Evolutionary conservation across 2,797 vertebrate genomes (phyloP).

Genomic region (Takifugu rubripes): DNA sequence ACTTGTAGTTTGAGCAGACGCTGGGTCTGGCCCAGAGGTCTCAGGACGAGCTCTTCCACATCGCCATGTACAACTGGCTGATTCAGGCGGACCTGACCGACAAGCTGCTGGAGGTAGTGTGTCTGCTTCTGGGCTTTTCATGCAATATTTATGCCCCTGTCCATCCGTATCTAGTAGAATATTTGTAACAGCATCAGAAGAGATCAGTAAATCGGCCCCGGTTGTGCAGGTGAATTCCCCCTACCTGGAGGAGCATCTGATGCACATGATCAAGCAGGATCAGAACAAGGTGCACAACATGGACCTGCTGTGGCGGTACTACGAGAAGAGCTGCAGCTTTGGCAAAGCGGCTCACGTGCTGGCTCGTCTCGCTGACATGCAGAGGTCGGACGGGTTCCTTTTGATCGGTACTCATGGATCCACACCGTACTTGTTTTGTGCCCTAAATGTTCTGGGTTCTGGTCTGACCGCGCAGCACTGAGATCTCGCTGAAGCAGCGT

Average conservation of each 20-base stretch:
- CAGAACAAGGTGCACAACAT: slow-evolving; percentile 96
- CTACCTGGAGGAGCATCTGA: slow-evolving; percentile 92
- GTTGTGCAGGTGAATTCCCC: slow-evolving; percentile 86
- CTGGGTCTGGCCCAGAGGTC: slow-evolving; percentile 90
- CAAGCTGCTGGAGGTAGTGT: slow-evolving; percentile 90
- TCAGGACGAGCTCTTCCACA: slow-evolving; percentile 95
- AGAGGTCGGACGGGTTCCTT: slow-evolving; percentile 76
- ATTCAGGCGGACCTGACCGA: slow-evolving; percentile 93
- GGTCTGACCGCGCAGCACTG: slow-evolving; percentile 77
- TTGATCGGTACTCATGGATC: no score
- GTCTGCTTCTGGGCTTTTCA: background rate
- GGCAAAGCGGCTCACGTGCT: slow-evolving; percentile 91
- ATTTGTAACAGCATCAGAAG: no score
- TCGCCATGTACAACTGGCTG: slow-evolving; percentile 96
- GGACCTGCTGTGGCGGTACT: slow-evolving; percentile 97
- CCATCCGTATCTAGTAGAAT: no score
- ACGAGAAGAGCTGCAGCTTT: slow-evolving; percentile 94
- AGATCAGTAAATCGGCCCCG: background rate
- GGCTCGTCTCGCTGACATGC: slow-evolving; percentile 91
- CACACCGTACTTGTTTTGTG: no score
- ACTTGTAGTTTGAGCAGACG: slow-evolving; percentile 91
- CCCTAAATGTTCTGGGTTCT: background rate
- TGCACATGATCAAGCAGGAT: slow-evolving; percentile 94
- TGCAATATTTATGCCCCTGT: background rate
- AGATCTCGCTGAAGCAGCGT: slow-evolving; percentile 92